These are phyloP conservation scores for Hephaestus fuliginosus DNA, from an alignment of 2,797 vertebrate species.

Conservation along the genomic window DNA sequence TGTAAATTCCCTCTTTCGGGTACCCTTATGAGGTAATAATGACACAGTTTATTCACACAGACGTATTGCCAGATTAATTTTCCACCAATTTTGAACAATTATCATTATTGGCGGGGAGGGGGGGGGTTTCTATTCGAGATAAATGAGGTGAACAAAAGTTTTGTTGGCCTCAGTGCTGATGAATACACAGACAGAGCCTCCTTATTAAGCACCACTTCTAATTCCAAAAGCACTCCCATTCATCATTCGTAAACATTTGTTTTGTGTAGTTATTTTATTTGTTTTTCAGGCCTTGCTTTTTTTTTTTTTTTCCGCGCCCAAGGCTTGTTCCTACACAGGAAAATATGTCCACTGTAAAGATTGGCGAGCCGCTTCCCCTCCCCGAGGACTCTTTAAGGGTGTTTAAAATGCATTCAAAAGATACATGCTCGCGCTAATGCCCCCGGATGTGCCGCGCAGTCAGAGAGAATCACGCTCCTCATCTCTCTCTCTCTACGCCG, in stretches of 20 bases:
- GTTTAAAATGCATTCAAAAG: slow-evolving; percentile 62
- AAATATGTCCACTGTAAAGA: slow-evolving; percentile 47
- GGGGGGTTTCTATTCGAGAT: slow-evolving; percentile 58
- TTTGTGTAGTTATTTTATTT: slow-evolving; percentile 62
- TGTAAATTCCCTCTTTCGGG: slow-evolving; percentile 55
- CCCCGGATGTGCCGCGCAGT: slow-evolving; percentile 34
- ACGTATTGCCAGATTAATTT: slow-evolving; percentile 79
- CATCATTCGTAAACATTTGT: slow-evolving; percentile 78
- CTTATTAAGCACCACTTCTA: slow-evolving; percentile 68
- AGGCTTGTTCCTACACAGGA: slow-evolving; percentile 53
- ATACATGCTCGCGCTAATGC: slow-evolving; percentile 22
- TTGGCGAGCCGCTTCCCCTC: slow-evolving; percentile 12
- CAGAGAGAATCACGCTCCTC: slow-evolving; percentile 43
- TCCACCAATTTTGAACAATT: slow-evolving; percentile 78
- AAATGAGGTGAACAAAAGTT: slow-evolving; percentile 73
- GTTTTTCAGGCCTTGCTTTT: slow-evolving; percentile 22
- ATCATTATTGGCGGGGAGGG: slow-evolving; percentile 56
- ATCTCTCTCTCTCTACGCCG: slow-evolving; percentile 33
- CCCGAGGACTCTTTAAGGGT: slow-evolving; percentile 58
- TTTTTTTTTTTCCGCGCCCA: slow-evolving; percentile 28
- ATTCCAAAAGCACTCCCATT: slow-evolving; percentile 65
- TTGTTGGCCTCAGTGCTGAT: slow-evolving; percentile 58
- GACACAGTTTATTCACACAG: slow-evolving; percentile 71
- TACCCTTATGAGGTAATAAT: slow-evolving; percentile 73
- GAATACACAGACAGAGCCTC: slow-evolving; percentile 56